Conservation (phyloP, 2,888 invertebrate genomes). For the Cephonodes hylas region DNA sequence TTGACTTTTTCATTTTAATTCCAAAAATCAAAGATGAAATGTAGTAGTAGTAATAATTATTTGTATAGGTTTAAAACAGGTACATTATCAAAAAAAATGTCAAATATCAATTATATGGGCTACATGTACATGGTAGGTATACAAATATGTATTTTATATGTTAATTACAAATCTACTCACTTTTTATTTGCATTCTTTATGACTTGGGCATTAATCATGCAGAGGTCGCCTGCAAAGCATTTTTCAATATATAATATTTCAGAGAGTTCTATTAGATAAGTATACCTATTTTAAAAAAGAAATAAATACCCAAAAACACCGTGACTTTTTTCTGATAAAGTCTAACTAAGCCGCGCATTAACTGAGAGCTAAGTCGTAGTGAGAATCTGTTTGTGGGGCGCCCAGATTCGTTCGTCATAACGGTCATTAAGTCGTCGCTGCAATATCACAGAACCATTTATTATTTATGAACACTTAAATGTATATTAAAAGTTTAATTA, state of each 20-base stretch:
- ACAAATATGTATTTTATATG: too few species aligned
- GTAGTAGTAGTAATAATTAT: too few species aligned
- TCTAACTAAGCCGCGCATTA: slow-evolving; percentile 63
- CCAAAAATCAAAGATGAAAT: background rate
- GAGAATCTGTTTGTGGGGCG: slow-evolving; percentile 63
- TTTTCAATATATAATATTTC: background rate
- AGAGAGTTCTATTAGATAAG: background rate
- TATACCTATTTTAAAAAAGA: background rate
- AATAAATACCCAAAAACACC: slow-evolving; percentile 51
- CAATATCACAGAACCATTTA: slow-evolving; percentile 15
- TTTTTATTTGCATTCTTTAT: slow-evolving; percentile 58
- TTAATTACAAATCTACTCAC: too few species aligned
- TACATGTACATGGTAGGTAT: too few species aligned
- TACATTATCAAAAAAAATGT: too few species aligned
- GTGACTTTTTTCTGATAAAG: slow-evolving; percentile 64
- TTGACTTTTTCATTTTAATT: background rate
- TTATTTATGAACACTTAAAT: too few species aligned
- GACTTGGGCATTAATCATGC: slow-evolving; percentile 65
- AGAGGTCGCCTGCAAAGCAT: slow-evolving; percentile 51
- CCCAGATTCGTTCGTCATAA: slow-evolving; percentile 66
- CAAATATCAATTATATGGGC: too few species aligned
- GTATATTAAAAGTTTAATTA: background rate
- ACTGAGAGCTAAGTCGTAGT: slow-evolving; percentile 66
- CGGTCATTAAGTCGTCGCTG: slow-evolving; percentile 62
- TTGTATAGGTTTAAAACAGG: background rate